Conservation (phyloP, 2,113 vertebrate genomes). For the Ellobius talpinus region DNA sequence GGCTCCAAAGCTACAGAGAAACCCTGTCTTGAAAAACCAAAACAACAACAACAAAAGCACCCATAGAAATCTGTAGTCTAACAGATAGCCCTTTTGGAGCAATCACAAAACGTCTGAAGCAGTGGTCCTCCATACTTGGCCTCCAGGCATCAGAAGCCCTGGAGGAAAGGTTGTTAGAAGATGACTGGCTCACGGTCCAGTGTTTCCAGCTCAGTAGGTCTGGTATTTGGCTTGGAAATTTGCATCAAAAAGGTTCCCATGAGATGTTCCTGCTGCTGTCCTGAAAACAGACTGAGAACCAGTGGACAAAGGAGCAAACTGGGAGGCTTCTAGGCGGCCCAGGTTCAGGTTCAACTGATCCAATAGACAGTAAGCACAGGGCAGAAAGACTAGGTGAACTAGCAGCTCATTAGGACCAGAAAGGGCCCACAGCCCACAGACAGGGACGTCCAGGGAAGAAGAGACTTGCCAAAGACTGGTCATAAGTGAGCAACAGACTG, state of each 20-base stretch:
- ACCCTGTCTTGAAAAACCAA: too few species aligned
- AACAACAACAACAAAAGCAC: too few species aligned
- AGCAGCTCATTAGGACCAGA: neutral
- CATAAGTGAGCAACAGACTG: neutral
- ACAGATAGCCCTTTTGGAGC: neutral
- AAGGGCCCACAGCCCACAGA: neutral
- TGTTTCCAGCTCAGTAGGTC: neutral
- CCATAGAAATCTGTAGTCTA: neutral
- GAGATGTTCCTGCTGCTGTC: neutral
- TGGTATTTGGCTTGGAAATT: neutral
- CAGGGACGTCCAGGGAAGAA: neutral
- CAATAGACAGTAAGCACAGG: neutral
- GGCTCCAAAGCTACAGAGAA: too few species aligned
- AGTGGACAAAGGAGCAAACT: neutral
- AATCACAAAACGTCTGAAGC: neutral
- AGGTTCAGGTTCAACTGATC: neutral
- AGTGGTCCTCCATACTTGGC: neutral
- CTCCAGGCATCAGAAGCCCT: neutral
- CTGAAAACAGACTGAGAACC: neutral
- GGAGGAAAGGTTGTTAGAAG: neutral
- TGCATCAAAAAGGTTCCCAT: neutral
- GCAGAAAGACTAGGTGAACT: neutral
- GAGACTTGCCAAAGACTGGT: neutral
- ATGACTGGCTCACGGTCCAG: neutral
- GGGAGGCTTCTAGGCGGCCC: neutral